These are phyloP conservation scores for Clostera curtula DNA, from an alignment of 2,888 invertebrate genomes.

Conservation along the genomic window DNA sequence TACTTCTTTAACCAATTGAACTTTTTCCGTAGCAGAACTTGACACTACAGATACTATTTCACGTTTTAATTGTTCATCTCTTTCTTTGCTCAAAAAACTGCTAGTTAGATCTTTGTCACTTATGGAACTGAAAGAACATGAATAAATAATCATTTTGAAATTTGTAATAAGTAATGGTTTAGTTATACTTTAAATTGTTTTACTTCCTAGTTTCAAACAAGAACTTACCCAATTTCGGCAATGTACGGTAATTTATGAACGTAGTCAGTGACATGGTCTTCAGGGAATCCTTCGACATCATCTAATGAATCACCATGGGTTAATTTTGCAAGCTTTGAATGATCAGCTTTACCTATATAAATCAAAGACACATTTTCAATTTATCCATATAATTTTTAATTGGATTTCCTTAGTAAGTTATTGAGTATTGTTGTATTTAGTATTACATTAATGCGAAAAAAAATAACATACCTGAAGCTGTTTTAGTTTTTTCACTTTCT, in stretches of 20 bases:
- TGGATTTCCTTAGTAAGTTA: no score
- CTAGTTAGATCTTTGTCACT: constrained; percentile 43
- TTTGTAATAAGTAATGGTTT: no score
- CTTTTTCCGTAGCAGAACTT: constrained; percentile 5
- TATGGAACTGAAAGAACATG: constrained; percentile 29
- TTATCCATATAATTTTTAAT: no score
- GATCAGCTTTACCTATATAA: constrained; percentile 43
- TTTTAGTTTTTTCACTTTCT: constrained; percentile 41
- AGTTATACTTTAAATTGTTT: constrained; percentile 1
- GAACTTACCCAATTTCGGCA: constrained; percentile 57
- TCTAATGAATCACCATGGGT: constrained; percentile 68
- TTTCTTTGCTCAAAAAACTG: constrained; percentile 52
- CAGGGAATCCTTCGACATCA: constrained; percentile 70
- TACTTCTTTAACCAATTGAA: constrained; percentile 18
- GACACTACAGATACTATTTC: constrained; percentile 27
- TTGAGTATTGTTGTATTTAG: neutral
- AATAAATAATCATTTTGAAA: neutral
- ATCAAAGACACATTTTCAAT: no score
- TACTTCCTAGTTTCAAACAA: neutral
- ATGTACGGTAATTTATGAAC: constrained; percentile 65
- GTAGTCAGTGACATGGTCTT: constrained; percentile 63
- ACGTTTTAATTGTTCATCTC: constrained; percentile 51
- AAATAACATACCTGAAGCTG: constrained; percentile 28
- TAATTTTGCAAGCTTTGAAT: constrained; percentile 43
- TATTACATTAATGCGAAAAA: neutral